Conservation (phyloP, 1,140 invertebrate species). For the Helicoverpa armigera region DNA sequence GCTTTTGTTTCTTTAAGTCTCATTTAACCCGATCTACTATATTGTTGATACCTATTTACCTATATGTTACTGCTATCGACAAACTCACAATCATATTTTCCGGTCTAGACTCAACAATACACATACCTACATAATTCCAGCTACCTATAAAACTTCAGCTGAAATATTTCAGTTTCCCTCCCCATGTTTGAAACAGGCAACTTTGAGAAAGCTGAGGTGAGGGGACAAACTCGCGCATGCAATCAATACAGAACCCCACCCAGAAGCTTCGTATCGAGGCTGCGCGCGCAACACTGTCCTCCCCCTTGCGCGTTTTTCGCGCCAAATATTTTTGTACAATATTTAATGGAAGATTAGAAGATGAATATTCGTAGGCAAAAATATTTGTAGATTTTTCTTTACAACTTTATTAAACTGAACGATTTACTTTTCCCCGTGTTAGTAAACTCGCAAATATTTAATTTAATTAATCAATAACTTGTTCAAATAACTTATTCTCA, state of each 20-base stretch:
- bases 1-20: too few species aligned
- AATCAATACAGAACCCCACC: constrained; percentile 81
- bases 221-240: constrained; percentile 70
- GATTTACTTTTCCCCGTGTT: too few species aligned
- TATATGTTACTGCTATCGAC: neutral
- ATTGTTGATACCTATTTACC: neutral
- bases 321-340: constrained; percentile 58
- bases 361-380: neutral
- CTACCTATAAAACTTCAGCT: constrained; percentile 59
- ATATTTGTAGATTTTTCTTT: too few species aligned
- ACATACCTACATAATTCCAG: constrained; percentile 48
- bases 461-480: too few species aligned
- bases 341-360: neutral
- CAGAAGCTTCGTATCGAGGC: constrained; percentile 45
- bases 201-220: constrained; percentile 57
- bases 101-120: constrained; percentile 56
- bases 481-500: too few species aligned
- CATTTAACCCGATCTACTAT: neutral
- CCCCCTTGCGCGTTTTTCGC: constrained; percentile 65
- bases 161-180: constrained; percentile 76
- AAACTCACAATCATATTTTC: constrained; percentile 25
- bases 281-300: constrained; percentile 73
- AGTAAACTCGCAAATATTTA: too few species aligned
- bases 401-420: too few species aligned
- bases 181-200: constrained; percentile 66